Evolutionary conservation across 2,113 vertebrate genomes (phyloP), one percentile per base, ranked within the genome.

Genomic region (Menura novaehollandiae): DNA sequence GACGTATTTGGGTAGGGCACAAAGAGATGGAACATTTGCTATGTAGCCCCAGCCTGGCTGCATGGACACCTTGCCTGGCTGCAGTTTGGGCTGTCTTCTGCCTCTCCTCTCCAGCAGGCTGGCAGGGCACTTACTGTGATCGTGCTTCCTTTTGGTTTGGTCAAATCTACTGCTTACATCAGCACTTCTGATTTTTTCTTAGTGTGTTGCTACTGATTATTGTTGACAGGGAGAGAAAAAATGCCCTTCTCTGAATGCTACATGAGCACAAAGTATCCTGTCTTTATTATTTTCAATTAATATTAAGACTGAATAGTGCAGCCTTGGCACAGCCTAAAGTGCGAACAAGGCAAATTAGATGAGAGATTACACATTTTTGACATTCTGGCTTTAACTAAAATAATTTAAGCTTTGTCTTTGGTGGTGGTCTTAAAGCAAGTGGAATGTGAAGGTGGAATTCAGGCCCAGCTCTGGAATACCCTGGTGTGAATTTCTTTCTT

Each of bases 401-500:
- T 82, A 89, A 83, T 91, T 93, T 93, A 46, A 95, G 90, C 63
- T 91, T 91, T 84, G 72, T 76, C 67, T 94, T 94, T 96, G 72
- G 88, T 93, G 96, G 86, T 93, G 94, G 96, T 93, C 95, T 95
- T 76, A 78, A 79, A 93, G 78, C 33, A 95, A 96, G 67, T 47
- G 91, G 93, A 97, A 98, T 96, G 93, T 0, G 17, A 89, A 91
- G 90, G 96, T 96, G 95, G 96, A 96, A 89, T 95, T 93, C 39
- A 2, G 82, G 94, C 80, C 86, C 2, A 2, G 82, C 85, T 96
- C 79, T 0, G 41, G 81, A 95, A 82, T 95, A 97, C 64, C 69
- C 60, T 89, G 84, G 96, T 95, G 95, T 93, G 96, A 96, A 82
- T 96, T 97, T 95, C 96, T 95, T 94, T 87, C 95, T 96, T 97